Evolutionary conservation across 1,140 invertebrate genomes (phyloP).

Genomic region (Arctopsyche grandis): DNA sequence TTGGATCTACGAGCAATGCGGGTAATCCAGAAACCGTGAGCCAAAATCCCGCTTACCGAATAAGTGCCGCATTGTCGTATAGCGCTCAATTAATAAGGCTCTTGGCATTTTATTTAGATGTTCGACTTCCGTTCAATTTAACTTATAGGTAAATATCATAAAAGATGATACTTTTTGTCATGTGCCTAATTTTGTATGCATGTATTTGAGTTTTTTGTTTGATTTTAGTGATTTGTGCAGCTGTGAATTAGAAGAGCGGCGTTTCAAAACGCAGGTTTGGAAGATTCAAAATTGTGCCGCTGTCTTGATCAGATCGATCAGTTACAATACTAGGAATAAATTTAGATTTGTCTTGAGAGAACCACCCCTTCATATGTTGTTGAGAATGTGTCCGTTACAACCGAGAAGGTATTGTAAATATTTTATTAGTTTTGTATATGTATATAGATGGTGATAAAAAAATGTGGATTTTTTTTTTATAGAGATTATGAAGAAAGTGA

Average conservation of each 20-base stretch:
- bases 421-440: conserved; percentile 2
- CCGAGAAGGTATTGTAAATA: conserved; percentile 34
- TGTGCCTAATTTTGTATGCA: conserved; percentile 10
- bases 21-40: conserved; percentile 61
- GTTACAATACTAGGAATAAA: neutral
- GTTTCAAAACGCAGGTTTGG: conserved; percentile 77
- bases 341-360: conserved; percentile 22
- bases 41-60: conserved; percentile 74
- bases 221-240: conserved; percentile 77
- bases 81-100: conserved; percentile 84
- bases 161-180: too few species aligned
- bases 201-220: conserved; percentile 6
- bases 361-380: conserved; percentile 48
- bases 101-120: conserved; percentile 80
- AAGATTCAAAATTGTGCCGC: conserved; percentile 63
- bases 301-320: conserved; percentile 22
- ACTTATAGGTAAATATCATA: conserved; percentile 76
- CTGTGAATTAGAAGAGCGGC: conserved; percentile 70
- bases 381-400: conserved; percentile 44
- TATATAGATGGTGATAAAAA: neutral
- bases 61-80: conserved; percentile 82
- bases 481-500: conserved; percentile 4
- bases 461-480: neutral
- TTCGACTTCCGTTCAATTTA: conserved; percentile 79
- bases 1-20: conserved; percentile 61